phyloP scores from a whole-genome alignment of 1,140 invertebrate species.

The Cepaea nemoralis region DNA sequence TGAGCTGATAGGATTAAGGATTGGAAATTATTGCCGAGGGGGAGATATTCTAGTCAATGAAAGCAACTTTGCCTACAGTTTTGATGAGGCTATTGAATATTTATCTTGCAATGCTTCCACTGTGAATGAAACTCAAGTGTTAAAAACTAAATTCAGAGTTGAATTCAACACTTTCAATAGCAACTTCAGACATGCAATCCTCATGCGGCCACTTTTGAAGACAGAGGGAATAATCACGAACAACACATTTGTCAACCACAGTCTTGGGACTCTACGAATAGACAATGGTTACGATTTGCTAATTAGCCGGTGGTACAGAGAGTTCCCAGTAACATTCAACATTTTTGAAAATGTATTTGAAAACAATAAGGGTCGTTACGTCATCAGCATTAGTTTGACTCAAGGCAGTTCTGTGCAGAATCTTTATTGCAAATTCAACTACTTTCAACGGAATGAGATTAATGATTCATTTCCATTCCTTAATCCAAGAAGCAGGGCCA shows the following conservation, averaged over 20 bases:
- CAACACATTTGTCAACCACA: slow-evolving; percentile 87
- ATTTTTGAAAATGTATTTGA: slow-evolving; percentile 92
- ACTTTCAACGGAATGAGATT: slow-evolving; percentile 87
- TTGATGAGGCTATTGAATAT: slow-evolving; percentile 67
- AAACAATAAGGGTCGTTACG: slow-evolving; percentile 88
- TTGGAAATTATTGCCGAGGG: slow-evolving; percentile 69
- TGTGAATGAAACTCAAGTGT: too few species aligned
- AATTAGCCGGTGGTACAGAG: slow-evolving; percentile 69
- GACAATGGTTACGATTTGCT: slow-evolving; percentile 81
- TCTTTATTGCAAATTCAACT: slow-evolving; percentile 89
- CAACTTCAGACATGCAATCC: slow-evolving; percentile 67
- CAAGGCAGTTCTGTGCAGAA: slow-evolving; percentile 86
- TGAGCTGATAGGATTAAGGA: slow-evolving; percentile 65
- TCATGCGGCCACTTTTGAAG: slow-evolving; percentile 67
- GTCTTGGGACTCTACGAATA: slow-evolving; percentile 88
- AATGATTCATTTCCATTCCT: slow-evolving; percentile 87
- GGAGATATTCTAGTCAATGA: slow-evolving; percentile 66
- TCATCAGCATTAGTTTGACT: slow-evolving; percentile 87
- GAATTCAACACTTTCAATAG: slow-evolving; percentile 66
- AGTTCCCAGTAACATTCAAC: slow-evolving; percentile 74
- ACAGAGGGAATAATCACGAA: slow-evolving; percentile 70
- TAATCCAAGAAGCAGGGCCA: slow-evolving; percentile 81
- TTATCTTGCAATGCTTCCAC: slow-evolving; percentile 67
- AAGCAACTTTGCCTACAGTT: slow-evolving; percentile 62
- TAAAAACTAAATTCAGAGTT: slow-evolving; percentile 69